phyloP scores from a whole-genome alignment of 1,140 invertebrate species.

The Polyergus mexicanus region DNA sequence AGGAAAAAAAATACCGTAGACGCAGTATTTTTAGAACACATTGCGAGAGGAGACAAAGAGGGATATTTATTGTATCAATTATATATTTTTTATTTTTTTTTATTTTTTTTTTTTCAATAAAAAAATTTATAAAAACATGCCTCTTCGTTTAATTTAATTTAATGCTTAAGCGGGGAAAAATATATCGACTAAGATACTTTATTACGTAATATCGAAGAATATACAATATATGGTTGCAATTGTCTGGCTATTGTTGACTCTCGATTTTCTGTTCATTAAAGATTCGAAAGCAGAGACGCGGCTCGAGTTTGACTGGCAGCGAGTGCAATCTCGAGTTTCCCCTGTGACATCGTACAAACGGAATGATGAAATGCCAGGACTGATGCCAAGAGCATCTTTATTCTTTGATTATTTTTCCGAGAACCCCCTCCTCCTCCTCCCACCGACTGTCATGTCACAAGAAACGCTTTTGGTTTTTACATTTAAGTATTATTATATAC shows the following conservation, averaged over 20 bases:
- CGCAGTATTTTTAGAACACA: not conserved
- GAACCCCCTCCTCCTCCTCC: too few relatives aligned
- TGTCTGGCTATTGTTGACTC: not conserved
- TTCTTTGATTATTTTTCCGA: slow-evolving; percentile 60
- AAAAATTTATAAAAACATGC: not conserved
- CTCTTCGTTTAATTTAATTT: not conserved
- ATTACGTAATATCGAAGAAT: slow-evolving; percentile 7
- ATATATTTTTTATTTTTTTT: too few relatives aligned
- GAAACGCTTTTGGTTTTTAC: not conserved
- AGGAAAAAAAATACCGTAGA: not conserved
- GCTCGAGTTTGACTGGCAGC: slow-evolving; percentile 19
- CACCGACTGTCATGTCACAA: not conserved
- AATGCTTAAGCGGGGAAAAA: not conserved
- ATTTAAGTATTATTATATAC: not conserved
- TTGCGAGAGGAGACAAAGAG: not conserved
- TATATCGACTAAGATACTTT: not conserved
- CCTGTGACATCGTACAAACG: slow-evolving; percentile 54
- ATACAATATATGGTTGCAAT: slow-evolving; percentile 11
- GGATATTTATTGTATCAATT: not conserved
- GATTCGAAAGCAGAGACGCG: slow-evolving; percentile 6
- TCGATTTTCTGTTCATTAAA: not conserved
- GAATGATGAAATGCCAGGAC: slow-evolving; percentile 46
- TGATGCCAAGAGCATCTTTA: slow-evolving; percentile 56
- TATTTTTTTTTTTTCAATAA: not conserved
- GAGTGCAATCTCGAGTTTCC: slow-evolving; percentile 46